These are phyloP conservation scores for Bactericera cockerelli DNA, from an alignment of 1,140 invertebrate species.

Conservation along the genomic window DNA sequence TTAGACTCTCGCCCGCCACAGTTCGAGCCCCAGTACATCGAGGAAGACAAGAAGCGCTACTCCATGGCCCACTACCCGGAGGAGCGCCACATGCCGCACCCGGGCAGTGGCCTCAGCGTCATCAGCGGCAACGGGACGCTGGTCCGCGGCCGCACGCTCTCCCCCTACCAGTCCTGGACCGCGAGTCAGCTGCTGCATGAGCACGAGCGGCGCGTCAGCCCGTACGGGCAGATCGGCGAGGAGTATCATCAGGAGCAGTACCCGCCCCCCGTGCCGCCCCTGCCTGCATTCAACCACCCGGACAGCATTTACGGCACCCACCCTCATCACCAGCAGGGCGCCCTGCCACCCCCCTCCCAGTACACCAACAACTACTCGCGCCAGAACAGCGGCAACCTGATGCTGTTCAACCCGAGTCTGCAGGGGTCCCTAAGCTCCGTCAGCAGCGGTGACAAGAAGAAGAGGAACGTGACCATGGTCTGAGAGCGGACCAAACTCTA, in stretches of 20 bases:
- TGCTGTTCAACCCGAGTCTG: slow-evolving; percentile 34
- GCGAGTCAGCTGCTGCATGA: slow-evolving; percentile 40
- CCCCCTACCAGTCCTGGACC: slow-evolving; percentile 39
- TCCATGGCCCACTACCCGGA: slow-evolving; percentile 30
- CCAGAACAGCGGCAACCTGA: slow-evolving; percentile 24
- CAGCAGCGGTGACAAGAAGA: slow-evolving; percentile 36
- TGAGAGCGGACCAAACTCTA: slow-evolving; percentile 18
- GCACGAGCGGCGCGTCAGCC: slow-evolving; percentile 38
- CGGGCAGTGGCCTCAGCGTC: slow-evolving; percentile 19
- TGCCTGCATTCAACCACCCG: slow-evolving; percentile 24
- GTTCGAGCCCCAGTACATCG: slow-evolving; percentile 23
- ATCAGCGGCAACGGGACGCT: slow-evolving; percentile 25
- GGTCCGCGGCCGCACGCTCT: slow-evolving; percentile 31
- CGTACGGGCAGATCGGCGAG: slow-evolving; percentile 25
- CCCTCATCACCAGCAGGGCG: slow-evolving; percentile 24
- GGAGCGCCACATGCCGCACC: slow-evolving; percentile 11
- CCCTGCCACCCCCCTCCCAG: slow-evolving; percentile 22
- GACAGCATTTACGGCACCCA: slow-evolving; percentile 29
- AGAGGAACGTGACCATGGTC: slow-evolving; percentile 40
- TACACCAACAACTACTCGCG: slow-evolving; percentile 30
- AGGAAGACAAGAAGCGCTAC: slow-evolving; percentile 31
- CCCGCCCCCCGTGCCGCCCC: slow-evolving; percentile 22
- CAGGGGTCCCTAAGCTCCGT: slow-evolving; percentile 38
- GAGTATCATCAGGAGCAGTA: slow-evolving; percentile 18
- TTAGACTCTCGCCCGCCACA: slow-evolving; percentile 22